phyloP scores from a whole-genome alignment of 2,888 invertebrate genomes.

The Drosophila hamatofila region DNA sequence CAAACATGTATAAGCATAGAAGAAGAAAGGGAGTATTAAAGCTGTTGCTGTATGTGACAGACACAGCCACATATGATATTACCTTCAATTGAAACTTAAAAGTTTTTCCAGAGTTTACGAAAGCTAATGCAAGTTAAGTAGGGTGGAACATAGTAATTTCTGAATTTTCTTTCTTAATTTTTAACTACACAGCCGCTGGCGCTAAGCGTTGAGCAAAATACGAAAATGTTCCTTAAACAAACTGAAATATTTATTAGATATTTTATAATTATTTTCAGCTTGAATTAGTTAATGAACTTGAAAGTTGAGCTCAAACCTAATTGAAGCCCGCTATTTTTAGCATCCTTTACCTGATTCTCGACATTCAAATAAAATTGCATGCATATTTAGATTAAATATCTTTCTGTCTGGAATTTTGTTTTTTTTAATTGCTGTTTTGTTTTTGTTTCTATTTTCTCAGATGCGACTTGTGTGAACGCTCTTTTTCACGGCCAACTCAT shows the following conservation, averaged over 20 bases:
- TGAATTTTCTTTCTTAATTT: neutral
- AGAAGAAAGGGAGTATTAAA: slow-evolving; percentile 8
- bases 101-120: neutral
- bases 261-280: neutral
- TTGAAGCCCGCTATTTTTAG: neutral
- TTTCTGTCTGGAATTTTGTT: neutral
- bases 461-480: slow-evolving; percentile 82
- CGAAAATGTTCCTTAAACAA: neutral
- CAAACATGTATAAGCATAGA: neutral
- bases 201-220: neutral
- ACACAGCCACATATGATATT: neutral
- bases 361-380: neutral
- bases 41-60: neutral
- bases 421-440: neutral
- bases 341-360: neutral
- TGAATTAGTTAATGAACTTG: slow-evolving; percentile 1
- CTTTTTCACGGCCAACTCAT: slow-evolving; percentile 83
- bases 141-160: slow-evolving; percentile 1
- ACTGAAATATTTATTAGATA: neutral
- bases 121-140: slow-evolving; percentile 2
- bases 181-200: neutral
- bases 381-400: neutral
- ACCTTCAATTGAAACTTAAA: slow-evolving; percentile 1
- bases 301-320: neutral
- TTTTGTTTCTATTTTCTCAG: slow-evolving; percentile 22